Percentiles rank a stretch among this genome's conserved stretches.
Conservation (phyloP, 2,888 invertebrate genomes). For the Phasia obesa region DNA sequence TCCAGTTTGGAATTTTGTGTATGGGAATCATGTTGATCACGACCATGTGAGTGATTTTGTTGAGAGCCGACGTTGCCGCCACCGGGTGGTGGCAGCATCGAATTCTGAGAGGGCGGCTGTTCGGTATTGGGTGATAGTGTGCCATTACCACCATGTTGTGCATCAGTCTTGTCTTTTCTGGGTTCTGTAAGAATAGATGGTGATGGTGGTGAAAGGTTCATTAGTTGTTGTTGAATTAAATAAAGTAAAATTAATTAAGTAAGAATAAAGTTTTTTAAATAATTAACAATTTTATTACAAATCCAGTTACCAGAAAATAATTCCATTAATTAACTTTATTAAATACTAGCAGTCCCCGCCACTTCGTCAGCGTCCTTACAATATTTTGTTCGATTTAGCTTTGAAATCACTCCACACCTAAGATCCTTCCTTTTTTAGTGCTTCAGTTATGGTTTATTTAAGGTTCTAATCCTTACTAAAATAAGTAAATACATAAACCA, state of each 20-base stretch:
- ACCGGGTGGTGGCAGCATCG: slow-evolving; percentile 82
- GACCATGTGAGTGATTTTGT: slow-evolving; percentile 75
- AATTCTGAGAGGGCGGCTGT: slow-evolving; percentile 82
- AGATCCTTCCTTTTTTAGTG: no score
- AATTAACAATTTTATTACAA: no score
- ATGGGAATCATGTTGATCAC: slow-evolving; percentile 75
- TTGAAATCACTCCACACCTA: no score
- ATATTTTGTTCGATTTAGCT: no score
- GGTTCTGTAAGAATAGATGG: slow-evolving; percentile 87
- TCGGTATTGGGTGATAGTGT: slow-evolving; percentile 86
- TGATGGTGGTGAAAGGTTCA: neutral
- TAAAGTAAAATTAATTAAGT: neutral
- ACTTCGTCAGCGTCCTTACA: no score
- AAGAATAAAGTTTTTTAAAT: no score
- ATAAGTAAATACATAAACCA: no score
- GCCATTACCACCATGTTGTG: slow-evolving; percentile 81
- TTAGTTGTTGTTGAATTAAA: neutral
- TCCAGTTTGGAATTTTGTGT: slow-evolving; percentile 86
- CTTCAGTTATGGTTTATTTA: no score
- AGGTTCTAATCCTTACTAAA: no score
- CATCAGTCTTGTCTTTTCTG: slow-evolving; percentile 96
- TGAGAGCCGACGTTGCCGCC: slow-evolving; percentile 78
- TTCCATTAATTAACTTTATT: no score
- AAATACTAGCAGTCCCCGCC: no score
- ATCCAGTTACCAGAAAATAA: no score